A percentile compares a stretch with the other conserved stretches of the same genome.
Evolutionary conservation across 2,888 invertebrate species (phyloP).

Genomic region (Nebria salina): DNA sequence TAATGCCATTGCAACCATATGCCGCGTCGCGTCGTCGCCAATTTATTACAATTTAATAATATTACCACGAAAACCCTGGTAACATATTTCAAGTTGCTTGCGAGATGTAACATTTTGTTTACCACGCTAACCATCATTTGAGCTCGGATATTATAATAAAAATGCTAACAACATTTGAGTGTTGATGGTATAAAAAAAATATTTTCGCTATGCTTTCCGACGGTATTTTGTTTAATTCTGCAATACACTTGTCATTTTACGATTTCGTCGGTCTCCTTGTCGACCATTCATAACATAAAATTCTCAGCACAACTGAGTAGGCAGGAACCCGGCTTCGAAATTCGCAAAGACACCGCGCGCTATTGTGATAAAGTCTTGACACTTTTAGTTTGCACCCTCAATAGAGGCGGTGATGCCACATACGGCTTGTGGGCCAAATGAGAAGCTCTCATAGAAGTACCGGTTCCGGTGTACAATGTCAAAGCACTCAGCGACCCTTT

Average conservation of each 20-base stretch:
- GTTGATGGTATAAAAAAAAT: too few relatives aligned
- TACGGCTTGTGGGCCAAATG: neutral
- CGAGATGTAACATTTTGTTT: too few relatives aligned
- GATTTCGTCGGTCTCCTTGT: neutral
- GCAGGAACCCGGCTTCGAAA: neutral
- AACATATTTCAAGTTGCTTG: neutral
- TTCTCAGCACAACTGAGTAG: neutral
- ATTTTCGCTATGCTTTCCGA: too few relatives aligned
- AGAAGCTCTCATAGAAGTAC: slow-evolving; percentile 21
- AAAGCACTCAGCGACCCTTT: slow-evolving; percentile 31
- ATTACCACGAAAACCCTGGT: neutral
- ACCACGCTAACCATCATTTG: too few relatives aligned
- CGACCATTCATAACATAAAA: neutral
- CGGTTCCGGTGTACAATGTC: slow-evolving; percentile 40
- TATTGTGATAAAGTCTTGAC: neutral
- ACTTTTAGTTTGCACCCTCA: slow-evolving; percentile 11
- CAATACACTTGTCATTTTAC: neutral
- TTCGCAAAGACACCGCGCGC: slow-evolving; percentile 20
- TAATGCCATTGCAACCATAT: slow-evolving; percentile 4
- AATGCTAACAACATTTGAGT: too few relatives aligned
- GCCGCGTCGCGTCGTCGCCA: slow-evolving; percentile 6
- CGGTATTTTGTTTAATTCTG: neutral
- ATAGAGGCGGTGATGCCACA: neutral
- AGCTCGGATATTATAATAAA: too few relatives aligned
- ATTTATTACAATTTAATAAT: neutral